Conservation (phyloP, 2,113 vertebrate genomes). For the Prionailurus bengalensis region DNA sequence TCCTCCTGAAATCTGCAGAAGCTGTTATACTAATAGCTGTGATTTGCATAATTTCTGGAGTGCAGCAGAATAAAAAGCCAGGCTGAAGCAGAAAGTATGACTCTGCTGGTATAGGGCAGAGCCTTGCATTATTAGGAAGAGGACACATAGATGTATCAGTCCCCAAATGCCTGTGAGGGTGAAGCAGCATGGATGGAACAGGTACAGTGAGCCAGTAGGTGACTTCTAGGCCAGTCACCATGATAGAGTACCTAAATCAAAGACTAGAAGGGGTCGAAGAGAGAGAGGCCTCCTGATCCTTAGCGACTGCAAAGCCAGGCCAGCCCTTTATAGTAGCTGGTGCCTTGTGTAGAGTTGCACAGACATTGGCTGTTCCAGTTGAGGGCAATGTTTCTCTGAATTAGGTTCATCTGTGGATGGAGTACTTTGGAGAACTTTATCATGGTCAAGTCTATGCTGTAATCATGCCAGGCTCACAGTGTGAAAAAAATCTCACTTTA, state of each 20-base stretch:
- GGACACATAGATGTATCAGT: not conserved
- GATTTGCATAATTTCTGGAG: slow-evolving; percentile 73
- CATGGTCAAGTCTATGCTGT: not conserved
- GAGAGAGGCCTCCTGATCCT: not conserved
- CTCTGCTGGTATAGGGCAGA: not conserved
- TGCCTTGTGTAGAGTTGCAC: not conserved
- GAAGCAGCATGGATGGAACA: not conserved
- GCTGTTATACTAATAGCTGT: slow-evolving; percentile 61
- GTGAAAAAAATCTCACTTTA: not conserved
- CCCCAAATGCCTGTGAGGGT: not conserved
- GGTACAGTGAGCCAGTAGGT: not conserved
- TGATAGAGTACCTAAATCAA: not conserved
- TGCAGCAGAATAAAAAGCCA: slow-evolving; percentile 3
- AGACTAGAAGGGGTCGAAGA: not conserved
- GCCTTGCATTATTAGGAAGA: not conserved
- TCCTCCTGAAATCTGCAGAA: slow-evolving; percentile 64
- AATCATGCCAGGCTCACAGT: not conserved
- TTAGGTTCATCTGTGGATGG: not conserved
- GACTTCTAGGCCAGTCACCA: not conserved
- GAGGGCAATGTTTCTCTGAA: not conserved
- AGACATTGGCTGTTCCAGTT: not conserved
- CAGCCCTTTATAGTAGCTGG: not conserved
- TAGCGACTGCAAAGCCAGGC: too few relatives aligned
- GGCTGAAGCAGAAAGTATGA: slow-evolving; percentile 39
- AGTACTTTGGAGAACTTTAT: not conserved